Percentiles rank a stretch among this genome's conserved stretches.
Evolutionary conservation across 2,888 invertebrate species (phyloP).

Genomic region (Euplagia quadripunctaria): DNA sequence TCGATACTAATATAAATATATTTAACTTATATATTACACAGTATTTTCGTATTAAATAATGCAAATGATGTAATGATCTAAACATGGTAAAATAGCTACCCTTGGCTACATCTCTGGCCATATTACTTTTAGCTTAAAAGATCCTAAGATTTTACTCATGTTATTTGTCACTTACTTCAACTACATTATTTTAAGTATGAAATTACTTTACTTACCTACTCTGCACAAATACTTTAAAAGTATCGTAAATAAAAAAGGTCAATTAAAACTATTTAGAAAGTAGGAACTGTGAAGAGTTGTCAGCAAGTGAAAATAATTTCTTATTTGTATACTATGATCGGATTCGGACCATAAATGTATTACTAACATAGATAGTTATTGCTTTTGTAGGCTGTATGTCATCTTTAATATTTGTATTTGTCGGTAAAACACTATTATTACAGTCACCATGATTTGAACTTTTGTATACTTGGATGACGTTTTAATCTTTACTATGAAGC

Average conservation of each 20-base stretch:
- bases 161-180: neutral
- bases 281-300: constrained; percentile 20
- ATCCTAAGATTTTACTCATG: neutral
- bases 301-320: neutral
- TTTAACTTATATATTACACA: constrained; percentile 21
- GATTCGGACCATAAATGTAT: neutral
- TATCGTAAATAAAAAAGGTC: neutral
- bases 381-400: neutral
- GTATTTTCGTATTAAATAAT: constrained; percentile 2
- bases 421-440: neutral
- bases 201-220: constrained; percentile 23
- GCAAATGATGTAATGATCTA: neutral
- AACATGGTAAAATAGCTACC: too few species aligned
- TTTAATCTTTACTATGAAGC: neutral
- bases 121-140: neutral
- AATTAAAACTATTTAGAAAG: constrained; percentile 10
- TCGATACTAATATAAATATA: constrained; percentile 17
- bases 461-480: neutral
- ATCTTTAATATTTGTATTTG: neutral
- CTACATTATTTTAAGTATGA: neutral
- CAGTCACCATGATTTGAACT: neutral
- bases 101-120: too few species aligned
- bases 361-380: neutral
- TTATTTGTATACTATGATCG: neutral
- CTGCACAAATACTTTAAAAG: constrained; percentile 37